Base-by-base conservation (phyloP, 2,113 vertebrate genomes). In the Paracanthobrama guichenoti region DNA sequence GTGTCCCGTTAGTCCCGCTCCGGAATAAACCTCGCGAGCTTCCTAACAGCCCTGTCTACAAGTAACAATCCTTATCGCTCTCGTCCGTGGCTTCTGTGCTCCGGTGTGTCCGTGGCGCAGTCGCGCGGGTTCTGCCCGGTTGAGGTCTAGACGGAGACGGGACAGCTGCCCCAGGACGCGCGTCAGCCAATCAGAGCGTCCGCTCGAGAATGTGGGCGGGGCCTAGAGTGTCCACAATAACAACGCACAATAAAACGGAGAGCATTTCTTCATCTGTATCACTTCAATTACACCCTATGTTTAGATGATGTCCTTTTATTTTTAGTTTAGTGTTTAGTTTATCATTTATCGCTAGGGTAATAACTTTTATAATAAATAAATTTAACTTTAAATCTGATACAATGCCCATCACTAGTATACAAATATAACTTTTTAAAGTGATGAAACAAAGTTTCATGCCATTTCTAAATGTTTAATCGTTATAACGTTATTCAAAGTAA, bases 141-240 rank as follows among this genome's bases (percentile, higher is more conserved):
- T 83, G 39, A 67, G 87, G 42, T 89, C 81, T 88, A 86, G 87
- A 86, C 76, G 9, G 53, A 69, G 85, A 84, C 83, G 87, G 48
- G 77, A 84, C 79, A 80, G 82, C 85, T 81, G 86, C 84, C 20
- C 76, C 48, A 57, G 79, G n/a, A 69, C 55, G 16, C 35, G 72
- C 50, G 66, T 87, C 72, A 78, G 46, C 89, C 88, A 90, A 90
- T 89, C 78, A 84, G 48, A 42, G 26, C 53, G 46, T 12, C 12
- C 7, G n/a, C 3, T n/a, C 20, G 12, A 48, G 22, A n/a, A 39
- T 53, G 75, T 46, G 67, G 75, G 81, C 46, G 62, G 67, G 74
- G 50, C 12, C 18, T 22, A 4, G 5, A 22, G 4, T 46, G 22
- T 31, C 50, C 46, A 71, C 28, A 71, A 69, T 66, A 79, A 64